phyloP scores from a whole-genome alignment of 2,797 vertebrate species.

The Podargus strigoides region DNA sequence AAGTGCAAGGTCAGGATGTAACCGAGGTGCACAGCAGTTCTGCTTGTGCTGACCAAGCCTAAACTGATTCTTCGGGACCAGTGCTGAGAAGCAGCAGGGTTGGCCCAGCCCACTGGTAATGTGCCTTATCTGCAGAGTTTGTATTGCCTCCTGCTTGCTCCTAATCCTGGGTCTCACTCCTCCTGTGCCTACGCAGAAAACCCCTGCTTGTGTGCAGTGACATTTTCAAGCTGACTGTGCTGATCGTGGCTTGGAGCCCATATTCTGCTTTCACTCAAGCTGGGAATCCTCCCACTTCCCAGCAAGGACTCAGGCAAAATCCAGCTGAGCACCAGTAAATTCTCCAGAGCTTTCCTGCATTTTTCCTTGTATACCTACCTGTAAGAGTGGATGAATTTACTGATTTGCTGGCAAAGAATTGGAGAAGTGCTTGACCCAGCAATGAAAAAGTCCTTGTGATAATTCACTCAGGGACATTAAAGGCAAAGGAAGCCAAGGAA shows the following conservation, averaged over 20 bases:
- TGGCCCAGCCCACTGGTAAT: neutral
- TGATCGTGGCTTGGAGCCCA: neutral
- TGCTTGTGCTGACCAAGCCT: neutral
- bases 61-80: neutral
- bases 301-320: neutral
- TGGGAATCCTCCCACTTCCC: neutral
- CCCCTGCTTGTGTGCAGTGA: neutral
- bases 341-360: neutral
- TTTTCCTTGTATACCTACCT: neutral
- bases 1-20: neutral
- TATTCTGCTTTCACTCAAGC: neutral
- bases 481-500: neutral
- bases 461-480: neutral
- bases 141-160: neutral
- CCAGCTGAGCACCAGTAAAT: neutral
- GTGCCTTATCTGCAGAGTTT: neutral
- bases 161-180: neutral
- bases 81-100: neutral
- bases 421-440: neutral
- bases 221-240: neutral
- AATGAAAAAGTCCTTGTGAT: neutral
- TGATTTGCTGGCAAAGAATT: neutral
- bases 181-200: neutral
- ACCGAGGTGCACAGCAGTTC: neutral
- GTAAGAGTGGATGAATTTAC: neutral